These are phyloP conservation scores for Apostichopus californicus DNA, from an alignment of 35 echinoderm and acorn worm species.

Conservation along the genomic window DNA sequence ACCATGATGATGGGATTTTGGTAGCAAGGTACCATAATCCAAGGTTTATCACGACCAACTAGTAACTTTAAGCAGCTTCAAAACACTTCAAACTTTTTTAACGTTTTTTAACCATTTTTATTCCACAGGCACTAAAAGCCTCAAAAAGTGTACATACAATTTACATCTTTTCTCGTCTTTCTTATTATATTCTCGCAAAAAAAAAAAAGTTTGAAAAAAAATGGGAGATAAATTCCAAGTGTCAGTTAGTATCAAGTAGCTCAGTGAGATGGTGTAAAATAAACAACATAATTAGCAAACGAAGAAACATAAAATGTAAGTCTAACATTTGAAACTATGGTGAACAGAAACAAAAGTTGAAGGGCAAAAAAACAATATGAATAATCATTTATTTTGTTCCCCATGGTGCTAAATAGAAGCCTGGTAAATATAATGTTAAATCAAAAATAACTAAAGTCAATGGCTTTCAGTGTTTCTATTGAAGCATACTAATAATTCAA, in stretches of 20 bases:
- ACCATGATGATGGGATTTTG: too few relatives aligned
- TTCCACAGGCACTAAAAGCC: constrained; percentile 12
- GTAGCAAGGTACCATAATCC: too few relatives aligned
- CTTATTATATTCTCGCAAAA: background rate
- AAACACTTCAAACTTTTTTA: too few relatives aligned
- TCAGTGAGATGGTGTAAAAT: background rate
- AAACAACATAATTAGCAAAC: background rate
- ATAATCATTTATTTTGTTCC: background rate
- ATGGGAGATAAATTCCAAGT: background rate
- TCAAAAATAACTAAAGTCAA: too few relatives aligned
- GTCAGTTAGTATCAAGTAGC: background rate
- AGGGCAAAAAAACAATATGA: background rate
- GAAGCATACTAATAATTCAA: too few relatives aligned
- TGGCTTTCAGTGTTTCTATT: too few relatives aligned
- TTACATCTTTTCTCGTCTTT: background rate
- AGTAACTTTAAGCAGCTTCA: too few relatives aligned
- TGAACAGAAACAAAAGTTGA: background rate
- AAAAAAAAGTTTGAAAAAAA: background rate
- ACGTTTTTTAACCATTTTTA: background rate
- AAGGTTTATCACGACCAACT: too few relatives aligned
- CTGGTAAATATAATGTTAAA: too few relatives aligned
- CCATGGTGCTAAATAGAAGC: too few relatives aligned
- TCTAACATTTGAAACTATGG: background rate
- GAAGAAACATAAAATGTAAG: background rate
- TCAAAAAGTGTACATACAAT: constrained; percentile 8